phyloP scores from a whole-genome alignment of 2,888 invertebrate genomes.

The Hyposoter didymator region DNA sequence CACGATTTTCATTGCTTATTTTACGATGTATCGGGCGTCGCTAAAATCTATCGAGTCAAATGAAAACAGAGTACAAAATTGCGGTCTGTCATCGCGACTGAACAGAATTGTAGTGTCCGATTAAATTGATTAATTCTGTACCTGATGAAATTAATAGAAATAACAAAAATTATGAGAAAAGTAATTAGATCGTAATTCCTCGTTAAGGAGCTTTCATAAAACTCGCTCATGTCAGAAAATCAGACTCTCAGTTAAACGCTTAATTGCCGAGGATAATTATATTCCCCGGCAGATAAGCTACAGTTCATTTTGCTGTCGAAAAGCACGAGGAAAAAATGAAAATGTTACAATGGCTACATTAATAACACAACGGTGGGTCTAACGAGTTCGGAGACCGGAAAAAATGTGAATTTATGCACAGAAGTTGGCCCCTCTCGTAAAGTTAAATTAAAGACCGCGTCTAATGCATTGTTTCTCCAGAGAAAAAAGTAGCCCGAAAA shows the following conservation, averaged over 20 bases:
- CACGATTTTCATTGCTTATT: constrained; percentile 20
- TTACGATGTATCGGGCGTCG: constrained; percentile 11
- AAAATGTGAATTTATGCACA: constrained; percentile 49
- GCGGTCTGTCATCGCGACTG: neutral
- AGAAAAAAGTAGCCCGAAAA: constrained; percentile 5
- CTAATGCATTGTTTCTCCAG: constrained; percentile 39
- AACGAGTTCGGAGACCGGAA: constrained; percentile 12
- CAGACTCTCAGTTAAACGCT: constrained; percentile 1
- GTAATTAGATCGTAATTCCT: neutral
- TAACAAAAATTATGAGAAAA: neutral
- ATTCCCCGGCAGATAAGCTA: neutral
- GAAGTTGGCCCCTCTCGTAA: constrained; percentile 47
- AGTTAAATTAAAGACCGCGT: constrained; percentile 50
- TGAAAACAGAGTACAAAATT: neutral
- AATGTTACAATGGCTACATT: constrained; percentile 15
- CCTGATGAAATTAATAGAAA: neutral
- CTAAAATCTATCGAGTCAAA: neutral
- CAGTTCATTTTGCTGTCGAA: neutral
- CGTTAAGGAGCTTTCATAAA: neutral
- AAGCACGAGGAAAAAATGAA: neutral
- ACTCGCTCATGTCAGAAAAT: neutral
- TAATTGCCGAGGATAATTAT: neutral
- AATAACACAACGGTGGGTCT: constrained; percentile 11
- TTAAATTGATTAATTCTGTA: neutral
- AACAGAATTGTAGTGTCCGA: neutral